Evolutionary conservation across 2,888 invertebrate genomes (phyloP).

Genomic region (Melanargia galathea): DNA sequence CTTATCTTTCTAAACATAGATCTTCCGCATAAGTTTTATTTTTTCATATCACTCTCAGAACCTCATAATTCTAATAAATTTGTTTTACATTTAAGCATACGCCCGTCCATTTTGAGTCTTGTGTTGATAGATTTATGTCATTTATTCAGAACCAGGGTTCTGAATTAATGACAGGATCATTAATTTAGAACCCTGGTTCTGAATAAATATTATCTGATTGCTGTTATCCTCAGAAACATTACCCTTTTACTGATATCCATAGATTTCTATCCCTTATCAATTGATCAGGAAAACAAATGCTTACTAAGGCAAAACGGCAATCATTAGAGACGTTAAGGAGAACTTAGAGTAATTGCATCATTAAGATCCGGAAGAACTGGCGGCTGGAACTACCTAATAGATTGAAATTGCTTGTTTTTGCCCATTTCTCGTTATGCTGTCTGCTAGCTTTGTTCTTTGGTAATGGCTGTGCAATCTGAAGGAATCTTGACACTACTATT

Average conservation of each 20-base stretch:
- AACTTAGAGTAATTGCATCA: slow-evolving; percentile 19
- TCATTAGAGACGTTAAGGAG: slow-evolving; percentile 13
- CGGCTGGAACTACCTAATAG: slow-evolving; percentile 6
- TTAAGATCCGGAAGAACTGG: slow-evolving; percentile 8
- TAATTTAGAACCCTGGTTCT: too few species aligned
- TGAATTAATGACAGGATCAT: too few species aligned
- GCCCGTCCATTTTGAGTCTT: too few species aligned
- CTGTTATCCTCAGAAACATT: not conserved
- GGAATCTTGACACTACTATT: not conserved
- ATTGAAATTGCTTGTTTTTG: slow-evolving; percentile 20
- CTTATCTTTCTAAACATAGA: too few species aligned
- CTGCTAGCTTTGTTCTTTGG: slow-evolving; percentile 2
- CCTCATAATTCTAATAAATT: too few species aligned
- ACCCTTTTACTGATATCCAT: not conserved
- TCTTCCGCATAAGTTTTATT: too few species aligned
- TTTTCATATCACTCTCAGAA: too few species aligned
- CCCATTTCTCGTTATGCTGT: slow-evolving; percentile 3
- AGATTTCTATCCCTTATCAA: slow-evolving; percentile 1
- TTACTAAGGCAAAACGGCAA: slow-evolving; percentile 9
- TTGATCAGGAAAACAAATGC: slow-evolving; percentile 1
- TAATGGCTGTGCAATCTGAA: not conserved
- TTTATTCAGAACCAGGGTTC: too few species aligned
- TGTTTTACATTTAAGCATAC: too few species aligned
- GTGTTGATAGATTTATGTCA: too few species aligned
- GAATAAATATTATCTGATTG: too few species aligned